Evolutionary conservation across 2,113 vertebrate species (phyloP).

Genomic region (Rallus limicola): DNA sequence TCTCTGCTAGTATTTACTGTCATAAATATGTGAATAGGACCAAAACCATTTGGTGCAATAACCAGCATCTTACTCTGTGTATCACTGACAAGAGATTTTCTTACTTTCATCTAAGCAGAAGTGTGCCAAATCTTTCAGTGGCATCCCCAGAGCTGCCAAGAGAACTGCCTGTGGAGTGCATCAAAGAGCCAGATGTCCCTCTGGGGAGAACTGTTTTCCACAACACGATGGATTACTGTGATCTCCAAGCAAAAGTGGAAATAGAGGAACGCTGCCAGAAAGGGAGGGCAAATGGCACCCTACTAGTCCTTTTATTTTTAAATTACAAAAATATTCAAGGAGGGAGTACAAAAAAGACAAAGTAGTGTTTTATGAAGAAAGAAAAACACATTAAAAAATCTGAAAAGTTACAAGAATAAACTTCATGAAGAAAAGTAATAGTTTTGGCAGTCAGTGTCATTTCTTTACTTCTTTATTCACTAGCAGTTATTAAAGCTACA

Average conservation of each 20-base stretch:
- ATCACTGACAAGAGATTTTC: not conserved
- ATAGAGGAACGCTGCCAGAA: slow-evolving; percentile 1
- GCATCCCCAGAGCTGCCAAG: slow-evolving; percentile 35
- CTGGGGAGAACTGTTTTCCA: slow-evolving; percentile 9
- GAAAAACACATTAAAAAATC: not conserved
- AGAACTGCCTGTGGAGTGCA: slow-evolving; percentile 36
- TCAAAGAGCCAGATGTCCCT: slow-evolving; percentile 62
- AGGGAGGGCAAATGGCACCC: slow-evolving; percentile 12
- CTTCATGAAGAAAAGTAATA: not conserved
- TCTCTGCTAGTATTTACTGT: not conserved
- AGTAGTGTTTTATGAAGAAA: not conserved
- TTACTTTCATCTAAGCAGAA: slow-evolving; percentile 12
- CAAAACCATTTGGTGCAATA: not conserved
- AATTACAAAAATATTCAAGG: slow-evolving; percentile 44
- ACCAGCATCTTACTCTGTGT: not conserved
- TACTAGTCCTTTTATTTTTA: slow-evolving; percentile 11
- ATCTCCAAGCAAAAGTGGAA: slow-evolving; percentile 64
- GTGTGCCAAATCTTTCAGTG: slow-evolving; percentile 26
- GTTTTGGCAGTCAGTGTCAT: not conserved
- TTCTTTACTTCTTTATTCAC: not conserved
- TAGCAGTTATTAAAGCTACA: not conserved
- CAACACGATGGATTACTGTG: slow-evolving; percentile 41
- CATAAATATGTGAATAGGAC: not conserved
- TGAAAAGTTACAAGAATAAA: not conserved
- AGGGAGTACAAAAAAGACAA: not conserved